These are phyloP conservation scores for Cheilosia grossa DNA, from an alignment of 2,888 invertebrate genomes.

Conservation along the genomic window DNA sequence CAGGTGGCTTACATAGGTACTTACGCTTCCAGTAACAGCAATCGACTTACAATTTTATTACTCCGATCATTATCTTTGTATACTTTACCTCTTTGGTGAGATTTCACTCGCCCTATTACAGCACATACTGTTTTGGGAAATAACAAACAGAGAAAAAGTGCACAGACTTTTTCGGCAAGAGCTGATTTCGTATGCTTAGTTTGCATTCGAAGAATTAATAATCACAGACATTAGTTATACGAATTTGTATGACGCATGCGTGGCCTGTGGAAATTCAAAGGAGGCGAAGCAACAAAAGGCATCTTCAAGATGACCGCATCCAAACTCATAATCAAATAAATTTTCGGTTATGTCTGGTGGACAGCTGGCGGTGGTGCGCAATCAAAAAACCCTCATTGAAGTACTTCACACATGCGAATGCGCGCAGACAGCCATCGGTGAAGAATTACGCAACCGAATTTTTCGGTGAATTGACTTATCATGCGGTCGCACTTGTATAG, in stretches of 20 bases:
- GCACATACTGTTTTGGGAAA: conserved; percentile 27
- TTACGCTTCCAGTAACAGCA: conserved; percentile 25
- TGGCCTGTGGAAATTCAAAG: conserved; percentile 9
- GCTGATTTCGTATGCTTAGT: conserved; percentile 34
- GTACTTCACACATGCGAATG: conserved; percentile 37
- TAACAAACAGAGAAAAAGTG: conserved; percentile 10
- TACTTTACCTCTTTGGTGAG: conserved; percentile 25
- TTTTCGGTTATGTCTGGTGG: conserved; percentile 26
- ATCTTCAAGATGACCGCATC: conserved; percentile 40
- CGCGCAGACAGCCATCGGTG: conserved; percentile 8
- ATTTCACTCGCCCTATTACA: conserved; percentile 46
- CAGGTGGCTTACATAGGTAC: conserved; percentile 46
- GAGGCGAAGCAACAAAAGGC: conserved; percentile 1
- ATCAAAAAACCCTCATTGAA: conserved; percentile 35
- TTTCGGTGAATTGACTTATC: conserved; percentile 23
- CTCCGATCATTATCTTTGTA: conserved; percentile 47
- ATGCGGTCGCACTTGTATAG: conserved; percentile 17
- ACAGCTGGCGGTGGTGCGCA: conserved; percentile 1
- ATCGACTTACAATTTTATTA: conserved; percentile 50
- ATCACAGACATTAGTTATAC: conserved; percentile 54
- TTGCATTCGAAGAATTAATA: conserved; percentile 54
- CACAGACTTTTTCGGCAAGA: conserved; percentile 40
- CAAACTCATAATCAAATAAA: conserved; percentile 44
- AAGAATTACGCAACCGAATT: conserved; percentile 31
- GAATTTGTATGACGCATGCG: conserved; percentile 44